Percentiles rank a stretch among this genome's conserved stretches.
These are phyloP conservation scores for Hepsetus odoe DNA, from an alignment of 2,113 vertebrate species.

Conservation along the genomic window DNA sequence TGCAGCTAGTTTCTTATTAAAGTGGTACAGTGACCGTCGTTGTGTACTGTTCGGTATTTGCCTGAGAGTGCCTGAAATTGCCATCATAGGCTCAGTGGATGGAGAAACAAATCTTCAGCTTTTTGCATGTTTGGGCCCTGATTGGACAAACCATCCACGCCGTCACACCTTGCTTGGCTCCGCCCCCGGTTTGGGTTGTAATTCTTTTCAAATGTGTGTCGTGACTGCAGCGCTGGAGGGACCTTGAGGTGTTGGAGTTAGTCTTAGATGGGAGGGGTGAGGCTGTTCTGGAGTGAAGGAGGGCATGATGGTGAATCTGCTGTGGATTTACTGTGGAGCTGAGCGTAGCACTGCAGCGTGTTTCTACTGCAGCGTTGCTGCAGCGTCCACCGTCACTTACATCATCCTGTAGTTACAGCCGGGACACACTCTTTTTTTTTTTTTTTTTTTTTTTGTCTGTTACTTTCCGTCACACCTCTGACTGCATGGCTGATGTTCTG, in stretches of 20 bases:
- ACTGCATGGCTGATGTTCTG: too few species aligned
- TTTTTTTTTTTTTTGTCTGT: too few species aligned
- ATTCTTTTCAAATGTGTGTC: constrained; percentile 12
- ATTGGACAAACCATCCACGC: background rate
- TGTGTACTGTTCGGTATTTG: too few species aligned
- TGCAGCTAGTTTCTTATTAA: too few species aligned
- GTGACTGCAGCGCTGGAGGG: constrained; percentile 37
- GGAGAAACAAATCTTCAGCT: too few species aligned
- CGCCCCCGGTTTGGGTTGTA: constrained; percentile 8
- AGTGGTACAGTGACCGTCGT: too few species aligned
- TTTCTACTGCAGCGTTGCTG: background rate
- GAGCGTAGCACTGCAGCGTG: background rate
- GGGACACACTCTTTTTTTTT: too few species aligned
- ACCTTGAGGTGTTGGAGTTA: constrained; percentile 62
- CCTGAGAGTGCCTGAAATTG: too few species aligned
- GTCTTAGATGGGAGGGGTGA: background rate
- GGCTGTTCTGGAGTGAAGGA: constrained; percentile 6
- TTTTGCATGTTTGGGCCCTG: background rate
- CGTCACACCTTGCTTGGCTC: background rate
- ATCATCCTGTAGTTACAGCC: background rate
- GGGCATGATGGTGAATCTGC: background rate
- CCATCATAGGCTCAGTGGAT: too few species aligned
- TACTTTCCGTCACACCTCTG: too few species aligned
- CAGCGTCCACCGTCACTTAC: background rate
- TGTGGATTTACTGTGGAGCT: background rate